phyloP scores from a whole-genome alignment of 2,797 vertebrate genomes.

The Capromys pilorides region DNA sequence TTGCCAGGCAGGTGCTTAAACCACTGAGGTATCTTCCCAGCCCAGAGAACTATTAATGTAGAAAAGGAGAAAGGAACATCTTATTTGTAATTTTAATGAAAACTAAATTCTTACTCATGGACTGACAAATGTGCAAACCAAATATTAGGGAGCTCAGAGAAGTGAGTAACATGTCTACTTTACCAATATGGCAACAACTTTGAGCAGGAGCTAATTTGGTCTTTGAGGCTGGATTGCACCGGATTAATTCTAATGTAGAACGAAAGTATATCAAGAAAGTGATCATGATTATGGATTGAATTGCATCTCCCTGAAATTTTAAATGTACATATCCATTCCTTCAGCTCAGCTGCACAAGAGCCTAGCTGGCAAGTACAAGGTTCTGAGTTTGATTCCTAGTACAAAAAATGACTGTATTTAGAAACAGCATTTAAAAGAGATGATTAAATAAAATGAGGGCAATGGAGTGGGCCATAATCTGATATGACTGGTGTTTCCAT shows the following conservation, averaged over 20 bases:
- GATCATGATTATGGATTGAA: not conserved
- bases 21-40: too few relatives aligned
- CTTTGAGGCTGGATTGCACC: not conserved
- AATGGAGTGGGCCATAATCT: not conserved
- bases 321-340: not conserved
- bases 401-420: not conserved
- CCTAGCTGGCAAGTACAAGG: too few relatives aligned
- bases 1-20: too few relatives aligned
- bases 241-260: not conserved
- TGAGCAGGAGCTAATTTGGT: not conserved
- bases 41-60: not conserved
- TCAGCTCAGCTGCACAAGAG: not conserved
- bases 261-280: not conserved
- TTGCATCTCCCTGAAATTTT: not conserved
- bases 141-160: not conserved
- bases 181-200: constrained; percentile 30
- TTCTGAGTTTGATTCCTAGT: too few relatives aligned
- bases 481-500: not conserved
- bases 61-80: not conserved
- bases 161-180: not conserved
- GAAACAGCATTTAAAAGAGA: not conserved
- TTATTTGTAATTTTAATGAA: not conserved
- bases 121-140: not conserved
- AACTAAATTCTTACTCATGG: constrained; percentile 1
- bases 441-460: not conserved